Percentiles rank a stretch among this genome's conserved stretches.
Evolutionary conservation across 2,797 vertebrate species (phyloP).

Genomic region (Miichthys miiuy): DNA sequence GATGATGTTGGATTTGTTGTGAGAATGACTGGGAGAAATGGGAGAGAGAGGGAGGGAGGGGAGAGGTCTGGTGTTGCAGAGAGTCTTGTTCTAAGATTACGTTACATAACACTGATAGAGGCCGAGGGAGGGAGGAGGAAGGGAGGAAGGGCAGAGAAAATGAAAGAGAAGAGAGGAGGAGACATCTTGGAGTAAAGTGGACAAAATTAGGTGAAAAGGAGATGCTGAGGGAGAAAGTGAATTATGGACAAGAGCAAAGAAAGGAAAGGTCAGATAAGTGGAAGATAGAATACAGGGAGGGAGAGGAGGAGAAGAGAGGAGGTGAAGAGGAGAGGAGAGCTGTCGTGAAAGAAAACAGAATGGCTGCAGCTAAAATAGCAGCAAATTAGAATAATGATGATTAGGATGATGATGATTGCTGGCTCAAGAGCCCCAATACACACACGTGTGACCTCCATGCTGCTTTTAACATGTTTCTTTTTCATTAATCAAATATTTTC

Average conservation of each 20-base stretch:
- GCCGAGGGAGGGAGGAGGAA: background rate
- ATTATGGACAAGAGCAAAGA: background rate
- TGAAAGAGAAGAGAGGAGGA: background rate
- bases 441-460: background rate
- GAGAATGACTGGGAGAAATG: background rate
- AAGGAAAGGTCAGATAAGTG: background rate
- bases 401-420: constrained; percentile 14
- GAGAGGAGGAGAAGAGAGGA: background rate
- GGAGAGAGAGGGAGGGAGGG: background rate
- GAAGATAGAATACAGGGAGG: background rate
- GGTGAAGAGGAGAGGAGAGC: background rate
- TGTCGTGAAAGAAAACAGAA: background rate
- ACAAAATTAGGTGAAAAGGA: background rate
- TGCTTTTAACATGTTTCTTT: too few relatives aligned
- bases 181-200: background rate
- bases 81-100: constrained; percentile 11
- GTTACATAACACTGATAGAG: constrained; percentile 62
- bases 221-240: background rate
- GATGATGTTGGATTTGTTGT: background rate
- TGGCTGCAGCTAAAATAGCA: background rate
- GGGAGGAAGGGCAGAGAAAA: background rate
- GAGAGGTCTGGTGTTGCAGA: background rate
- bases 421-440: background rate
- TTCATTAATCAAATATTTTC: too few relatives aligned
- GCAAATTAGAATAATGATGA: constrained; percentile 34